Evolutionary conservation across 1,140 invertebrate species (phyloP), one percentile per base, ranked within the genome.

Genomic region (Phthorimaea operculella): DNA sequence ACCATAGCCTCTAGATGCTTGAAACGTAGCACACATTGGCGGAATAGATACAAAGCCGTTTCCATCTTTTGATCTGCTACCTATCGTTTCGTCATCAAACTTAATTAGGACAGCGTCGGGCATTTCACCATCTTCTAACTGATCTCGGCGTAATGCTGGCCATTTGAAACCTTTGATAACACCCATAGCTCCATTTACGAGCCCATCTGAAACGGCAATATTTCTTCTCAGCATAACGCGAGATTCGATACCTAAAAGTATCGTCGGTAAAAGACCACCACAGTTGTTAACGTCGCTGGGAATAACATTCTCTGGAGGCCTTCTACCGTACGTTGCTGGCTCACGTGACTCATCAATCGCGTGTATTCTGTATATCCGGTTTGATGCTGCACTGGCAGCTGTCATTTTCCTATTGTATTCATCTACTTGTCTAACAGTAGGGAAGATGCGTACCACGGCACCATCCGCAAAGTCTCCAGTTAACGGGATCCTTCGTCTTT

Each of bases 321-420:
- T 7, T 12, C 34, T 42, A 17, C 52, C 52, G 15, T 54, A 54
- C 3, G 34, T 54, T 45, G 36, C 42, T 4, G 42, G 17, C 33
- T 54, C 52, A 7, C 33, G 36, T 6, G 52, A 42, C 42, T 44
- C 42, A 15, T 54, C 52, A 12, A 45, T 17, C 16, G 52, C 52
- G 15, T 54, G 34, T 12, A 54, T 9, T n/a, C n/a, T 21, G 18
- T 54, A 54, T 36, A 39, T 36, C 12, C 7, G 14, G 17, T 11
- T 21, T 4, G 34, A 10, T 12, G 18, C 3, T 21, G 6, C 6
- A 0, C 10, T 3, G 4, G 28, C 4, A 4, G 10, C 18, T 5
- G n/a, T 33, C 49, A 57, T 57, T 33, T 57, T 57, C 9, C n/a
- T 12, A 33, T 57, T 57, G 14, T 57, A 57, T 10, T 28, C 36